phyloP scores from a whole-genome alignment of 2,797 vertebrate genomes.

The Dryobates pubescens region DNA sequence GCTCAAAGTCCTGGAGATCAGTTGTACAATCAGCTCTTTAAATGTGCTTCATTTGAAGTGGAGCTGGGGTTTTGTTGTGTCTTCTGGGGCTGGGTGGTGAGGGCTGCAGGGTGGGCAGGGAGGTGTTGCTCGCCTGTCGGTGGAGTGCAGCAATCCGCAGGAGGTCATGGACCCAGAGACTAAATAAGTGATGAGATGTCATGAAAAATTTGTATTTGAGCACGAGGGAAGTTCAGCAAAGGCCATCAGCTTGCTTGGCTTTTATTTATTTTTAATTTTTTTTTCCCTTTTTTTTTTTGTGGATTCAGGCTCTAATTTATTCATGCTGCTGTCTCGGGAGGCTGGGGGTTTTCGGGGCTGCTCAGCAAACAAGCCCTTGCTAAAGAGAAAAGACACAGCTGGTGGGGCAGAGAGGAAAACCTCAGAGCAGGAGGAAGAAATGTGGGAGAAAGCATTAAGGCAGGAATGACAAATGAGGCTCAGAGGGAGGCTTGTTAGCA shows the following conservation, averaged over 20 bases:
- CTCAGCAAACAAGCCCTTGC: not conserved
- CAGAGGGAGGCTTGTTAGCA: not conserved
- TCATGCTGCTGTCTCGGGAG: not conserved
- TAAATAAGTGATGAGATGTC: slow-evolving; percentile 60
- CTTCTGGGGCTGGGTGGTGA: not conserved
- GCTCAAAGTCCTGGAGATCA: fast-evolving
- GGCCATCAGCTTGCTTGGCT: slow-evolving; percentile 5
- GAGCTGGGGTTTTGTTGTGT: not conserved
- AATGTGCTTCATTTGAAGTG: not conserved
- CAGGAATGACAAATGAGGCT: slow-evolving; percentile 41
- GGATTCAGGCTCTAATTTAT: slow-evolving; percentile 10
- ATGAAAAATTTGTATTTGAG: slow-evolving; percentile 44
- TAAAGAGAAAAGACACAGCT: not conserved
- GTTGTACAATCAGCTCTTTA: fast-evolving
- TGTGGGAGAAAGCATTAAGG: not conserved
- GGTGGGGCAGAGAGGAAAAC: not conserved
- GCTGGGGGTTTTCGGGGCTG: not conserved
- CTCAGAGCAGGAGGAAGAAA: not conserved
- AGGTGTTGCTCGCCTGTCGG: fast-evolving
- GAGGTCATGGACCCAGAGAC: not conserved
- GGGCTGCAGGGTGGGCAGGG: not conserved
- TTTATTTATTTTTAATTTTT: slow-evolving; percentile 65
- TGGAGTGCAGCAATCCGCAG: not conserved
- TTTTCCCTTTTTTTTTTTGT: not conserved
- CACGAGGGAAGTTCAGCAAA: not conserved